Base-by-base conservation (phyloP, 1,140 invertebrate genomes). In the Temnothorax nylanderi region DNA sequence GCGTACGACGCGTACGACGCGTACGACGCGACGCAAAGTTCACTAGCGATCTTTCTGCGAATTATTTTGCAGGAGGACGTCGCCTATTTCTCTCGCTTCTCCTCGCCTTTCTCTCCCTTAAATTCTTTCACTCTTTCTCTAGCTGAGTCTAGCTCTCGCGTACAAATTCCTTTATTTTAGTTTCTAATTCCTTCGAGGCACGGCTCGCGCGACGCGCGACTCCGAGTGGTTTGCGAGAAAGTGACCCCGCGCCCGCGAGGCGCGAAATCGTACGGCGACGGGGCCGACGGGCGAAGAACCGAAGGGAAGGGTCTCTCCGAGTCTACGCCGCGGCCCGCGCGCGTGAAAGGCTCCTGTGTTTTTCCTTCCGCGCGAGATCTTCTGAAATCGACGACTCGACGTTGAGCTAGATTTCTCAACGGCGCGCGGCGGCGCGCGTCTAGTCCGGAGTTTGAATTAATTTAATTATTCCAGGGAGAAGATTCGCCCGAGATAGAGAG, bases 221-320 rank as follows among this genome's bases (percentile, higher is more conserved):
- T 26, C 8, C 44, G 11, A 72, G 16, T 1, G 75, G 18, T 21
- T 47, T 32, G 2, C 49, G 78, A 71, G 65, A 71, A 81, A 81
- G 65, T 37, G 51, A 58, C 11, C 16, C 8, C 49, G 64, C n/a
- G n/a, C n/a, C n/a, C n/a, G n/a, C n/a, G n/a, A n/a, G n/a, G n/a
- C n/a, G n/a, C 78, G 37, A 81, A 56, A 80, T 80, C 47, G 21
- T n/a, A n/a, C n/a, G n/a, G n/a, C n/a, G n/a, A n/a, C n/a, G n/a
- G n/a, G n/a, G n/a, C n/a, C n/a, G 26, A 1, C 26, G 26, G 49
- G 11, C 16, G 37, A 56, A 26, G 16, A 56, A 32, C 5, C 21
- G 47, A 54, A n/a, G 44, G 3, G 18, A 69, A 69, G 1, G 65
- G 2, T 69, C 26, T 69, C 26, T 26, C 26, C 26, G 26, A 26